These are phyloP conservation scores for Corynorhinus townsendii DNA, from an alignment of 2,113 vertebrate species.

Conservation along the genomic window DNA sequence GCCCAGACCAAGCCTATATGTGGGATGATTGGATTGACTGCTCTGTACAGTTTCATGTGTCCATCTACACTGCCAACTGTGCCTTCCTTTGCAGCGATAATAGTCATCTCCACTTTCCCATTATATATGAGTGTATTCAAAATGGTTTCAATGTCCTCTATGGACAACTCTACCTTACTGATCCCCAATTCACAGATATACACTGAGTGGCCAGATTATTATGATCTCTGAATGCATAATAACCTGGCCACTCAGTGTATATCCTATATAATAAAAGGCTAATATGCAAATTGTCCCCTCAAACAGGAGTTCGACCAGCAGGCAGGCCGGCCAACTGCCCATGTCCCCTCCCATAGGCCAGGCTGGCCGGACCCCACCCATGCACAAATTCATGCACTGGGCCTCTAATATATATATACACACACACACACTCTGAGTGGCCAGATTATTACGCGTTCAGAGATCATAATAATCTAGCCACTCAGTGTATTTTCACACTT, in stretches of 20 bases:
- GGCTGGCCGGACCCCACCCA: too few species aligned
- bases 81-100: constrained; percentile 96
- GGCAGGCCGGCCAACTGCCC: too few species aligned
- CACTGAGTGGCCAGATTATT: too few species aligned
- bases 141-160: constrained; percentile 99
- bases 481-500: constrained; percentile 99
- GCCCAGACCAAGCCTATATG: constrained; percentile 92
- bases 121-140: constrained; percentile 97
- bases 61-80: constrained; percentile 95
- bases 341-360: too few species aligned
- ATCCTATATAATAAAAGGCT: too few species aligned
- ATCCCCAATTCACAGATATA: constrained; percentile 94
- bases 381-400: too few species aligned
- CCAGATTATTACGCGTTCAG: too few species aligned
- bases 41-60: constrained; percentile 95
- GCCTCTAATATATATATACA: neutral
- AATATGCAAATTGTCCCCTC: too few species aligned
- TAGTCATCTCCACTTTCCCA: constrained; percentile 97
- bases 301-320: too few species aligned
- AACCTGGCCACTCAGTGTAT: too few species aligned
- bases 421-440: constrained; percentile 82
- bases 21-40: constrained; percentile 89
- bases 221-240: constrained; percentile 70
- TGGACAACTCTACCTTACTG: constrained; percentile 97
- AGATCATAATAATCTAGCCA: constrained; percentile 90